A percentile compares a stretch with the other conserved stretches of the same genome.
These are phyloP conservation scores for Theodoxus fluviatilis DNA, from an alignment of 2,888 invertebrate species.

Conservation along the genomic window DNA sequence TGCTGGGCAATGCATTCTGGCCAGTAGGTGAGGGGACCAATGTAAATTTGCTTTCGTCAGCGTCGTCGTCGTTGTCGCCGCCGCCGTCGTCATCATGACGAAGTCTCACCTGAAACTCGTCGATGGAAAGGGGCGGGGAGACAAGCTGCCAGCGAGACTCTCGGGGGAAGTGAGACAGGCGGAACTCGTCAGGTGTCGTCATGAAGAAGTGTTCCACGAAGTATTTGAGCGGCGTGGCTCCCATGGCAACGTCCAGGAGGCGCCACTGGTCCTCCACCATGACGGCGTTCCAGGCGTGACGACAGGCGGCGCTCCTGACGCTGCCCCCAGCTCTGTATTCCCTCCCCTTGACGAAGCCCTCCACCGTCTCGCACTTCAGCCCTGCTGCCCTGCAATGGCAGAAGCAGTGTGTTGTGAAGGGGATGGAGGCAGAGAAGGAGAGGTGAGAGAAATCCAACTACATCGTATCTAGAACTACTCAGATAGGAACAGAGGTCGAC, in stretches of 20 bases:
- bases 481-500: too few relatives aligned
- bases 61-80: too few relatives aligned
- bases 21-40: too few relatives aligned
- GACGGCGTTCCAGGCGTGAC: slow-evolving; percentile 52
- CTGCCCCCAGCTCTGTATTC: slow-evolving; percentile 48
- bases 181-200: slow-evolving; percentile 50
- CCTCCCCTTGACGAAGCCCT: slow-evolving; percentile 47
- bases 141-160: slow-evolving; percentile 50
- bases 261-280: slow-evolving; percentile 45
- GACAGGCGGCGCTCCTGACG: slow-evolving; percentile 31
- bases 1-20: too few relatives aligned
- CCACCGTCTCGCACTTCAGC: slow-evolving; percentile 47
- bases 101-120: too few relatives aligned
- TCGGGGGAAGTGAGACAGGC: slow-evolving; percentile 51
- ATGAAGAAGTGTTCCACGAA: slow-evolving; percentile 50
- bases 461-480: too few relatives aligned
- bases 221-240: slow-evolving; percentile 46
- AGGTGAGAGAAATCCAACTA: too few relatives aligned
- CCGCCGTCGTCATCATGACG: too few relatives aligned
- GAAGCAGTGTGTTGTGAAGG: too few relatives aligned
- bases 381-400: slow-evolving; percentile 49
- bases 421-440: too few relatives aligned
- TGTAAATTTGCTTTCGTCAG: too few relatives aligned
- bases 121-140: slow-evolving; percentile 43
- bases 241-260: slow-evolving; percentile 47